These are phyloP conservation scores for Sebastes minor DNA, from an alignment of 2,797 vertebrate genomes.

Conservation along the genomic window DNA sequence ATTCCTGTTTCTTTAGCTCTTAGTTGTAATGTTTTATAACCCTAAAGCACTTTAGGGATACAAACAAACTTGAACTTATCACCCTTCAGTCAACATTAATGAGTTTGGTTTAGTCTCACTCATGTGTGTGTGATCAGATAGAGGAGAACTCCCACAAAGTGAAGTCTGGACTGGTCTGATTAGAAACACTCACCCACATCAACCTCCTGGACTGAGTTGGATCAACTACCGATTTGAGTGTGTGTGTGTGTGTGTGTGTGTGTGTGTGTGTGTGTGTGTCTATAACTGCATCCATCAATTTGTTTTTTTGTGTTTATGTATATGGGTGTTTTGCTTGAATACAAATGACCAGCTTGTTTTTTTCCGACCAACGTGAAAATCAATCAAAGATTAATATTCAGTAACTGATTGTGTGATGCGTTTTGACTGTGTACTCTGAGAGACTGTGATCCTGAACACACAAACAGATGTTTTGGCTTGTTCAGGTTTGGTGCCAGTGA, in stretches of 20 bases:
- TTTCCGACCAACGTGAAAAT: neutral
- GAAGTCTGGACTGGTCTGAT: constrained; percentile 11
- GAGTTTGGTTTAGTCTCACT: neutral
- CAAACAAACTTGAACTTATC: constrained; percentile 13
- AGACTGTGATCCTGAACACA: neutral
- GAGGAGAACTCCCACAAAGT: constrained; percentile 11
- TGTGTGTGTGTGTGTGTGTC: neutral
- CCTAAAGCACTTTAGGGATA: neutral
- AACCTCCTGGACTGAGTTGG: constrained; percentile 5
- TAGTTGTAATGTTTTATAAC: neutral
- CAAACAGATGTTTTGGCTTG: constrained; percentile 5
- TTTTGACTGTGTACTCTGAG: neutral
- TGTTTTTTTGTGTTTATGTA: neutral
- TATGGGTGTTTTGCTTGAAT: neutral
- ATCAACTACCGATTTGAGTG: neutral
- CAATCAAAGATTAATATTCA: neutral
- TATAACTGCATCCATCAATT: neutral
- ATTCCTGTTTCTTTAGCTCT: neutral
- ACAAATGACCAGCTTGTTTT: neutral
- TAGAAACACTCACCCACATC: constrained; percentile 39
- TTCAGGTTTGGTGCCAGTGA: constrained; percentile 44
- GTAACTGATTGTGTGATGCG: neutral
- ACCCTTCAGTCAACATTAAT: neutral
- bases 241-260: neutral
- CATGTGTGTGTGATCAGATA: neutral